Evolutionary conservation across 2,113 vertebrate genomes (phyloP), one percentile per base, ranked within the genome.

Genomic region (Nestor notabilis): DNA sequence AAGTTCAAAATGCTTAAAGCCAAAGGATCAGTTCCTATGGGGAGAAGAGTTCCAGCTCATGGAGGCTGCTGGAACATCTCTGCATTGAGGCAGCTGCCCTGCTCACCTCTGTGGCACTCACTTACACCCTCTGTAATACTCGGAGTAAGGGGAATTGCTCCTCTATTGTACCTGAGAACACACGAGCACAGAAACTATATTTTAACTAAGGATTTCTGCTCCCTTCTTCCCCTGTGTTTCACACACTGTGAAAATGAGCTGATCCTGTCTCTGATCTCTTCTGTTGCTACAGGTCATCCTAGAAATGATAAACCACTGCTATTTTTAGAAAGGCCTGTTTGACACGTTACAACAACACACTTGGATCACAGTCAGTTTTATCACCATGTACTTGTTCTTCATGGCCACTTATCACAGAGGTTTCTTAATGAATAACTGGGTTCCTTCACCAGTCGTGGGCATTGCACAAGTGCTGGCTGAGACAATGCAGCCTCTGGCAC

Each of bases 391-490:
- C 44, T 78, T 75, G 53, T 24, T 96, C 95, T 76, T 90, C 85
- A 29, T 53, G 52, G 58, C 78, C 53, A 92, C 83, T 93, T 95
- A 76, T 66, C 87, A 58, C 63, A 56, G n/a, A 83, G 58, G 72
- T 74, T 95, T 97, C 77, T 75, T 95, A 78, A 66, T 60, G 53
- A 93, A 78, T 75, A 78, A 75, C 28, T 41, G 87, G 29, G 18
- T 44, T 84, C 79, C 55, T 90, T 75, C 35, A 66, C 47, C 13
- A 10, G 1, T 52, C 4, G 5, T 70, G 85, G 41, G 27, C 72
- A 44, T 66, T 65, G 80, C 83, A 66, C 72, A 81, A 84, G 46
- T 33, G 37, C 68, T 69, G 44, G 72, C 80, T 81, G 77, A 78
- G 80, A 53, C 70, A 83, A 65, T 37, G 70, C 81, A 82, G 58